These are phyloP conservation scores for Parnassius glacialis DNA, from an alignment of 2,888 invertebrate genomes.

Conservation along the genomic window DNA sequence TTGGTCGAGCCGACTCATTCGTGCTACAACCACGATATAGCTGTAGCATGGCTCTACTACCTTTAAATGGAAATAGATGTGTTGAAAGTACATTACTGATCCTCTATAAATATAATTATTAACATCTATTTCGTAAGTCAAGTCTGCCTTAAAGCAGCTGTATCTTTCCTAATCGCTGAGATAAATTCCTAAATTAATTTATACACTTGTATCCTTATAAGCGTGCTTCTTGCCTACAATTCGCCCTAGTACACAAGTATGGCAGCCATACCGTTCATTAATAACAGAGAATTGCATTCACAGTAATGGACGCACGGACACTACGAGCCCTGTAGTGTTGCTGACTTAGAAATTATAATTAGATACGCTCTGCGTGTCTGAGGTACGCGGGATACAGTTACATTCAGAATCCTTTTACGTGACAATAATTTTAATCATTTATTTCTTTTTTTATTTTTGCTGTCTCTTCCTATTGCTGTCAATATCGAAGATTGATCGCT, in stretches of 20 bases:
- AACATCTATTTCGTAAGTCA: no score
- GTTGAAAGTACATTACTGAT: no score
- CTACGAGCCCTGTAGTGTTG: slow-evolving; percentile 34
- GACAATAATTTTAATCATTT: slow-evolving; percentile 10
- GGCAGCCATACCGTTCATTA: slow-evolving; percentile 42
- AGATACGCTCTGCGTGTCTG: slow-evolving; percentile 46
- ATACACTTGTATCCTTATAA: slow-evolving; percentile 17
- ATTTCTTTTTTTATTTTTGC: not conserved
- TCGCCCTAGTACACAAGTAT: slow-evolving; percentile 20
- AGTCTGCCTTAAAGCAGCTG: no score
- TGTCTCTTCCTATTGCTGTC: not conserved
- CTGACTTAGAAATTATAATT: slow-evolving; percentile 61
- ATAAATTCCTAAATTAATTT: slow-evolving; percentile 19
- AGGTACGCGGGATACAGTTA: slow-evolving; percentile 34
- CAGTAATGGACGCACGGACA: slow-evolving; percentile 43
- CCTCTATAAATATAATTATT: no score
- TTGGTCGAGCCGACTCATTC: no score
- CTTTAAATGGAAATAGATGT: no score
- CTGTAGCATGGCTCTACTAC: no score
- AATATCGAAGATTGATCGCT: not conserved
- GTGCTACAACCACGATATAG: no score
- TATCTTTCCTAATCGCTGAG: slow-evolving; percentile 4
- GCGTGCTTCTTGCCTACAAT: slow-evolving; percentile 13
- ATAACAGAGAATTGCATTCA: slow-evolving; percentile 45
- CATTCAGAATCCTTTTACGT: slow-evolving; percentile 27